Evolutionary conservation across 1,140 invertebrate species (phyloP).

Genomic region (Meloidogyne floridensis): DNA sequence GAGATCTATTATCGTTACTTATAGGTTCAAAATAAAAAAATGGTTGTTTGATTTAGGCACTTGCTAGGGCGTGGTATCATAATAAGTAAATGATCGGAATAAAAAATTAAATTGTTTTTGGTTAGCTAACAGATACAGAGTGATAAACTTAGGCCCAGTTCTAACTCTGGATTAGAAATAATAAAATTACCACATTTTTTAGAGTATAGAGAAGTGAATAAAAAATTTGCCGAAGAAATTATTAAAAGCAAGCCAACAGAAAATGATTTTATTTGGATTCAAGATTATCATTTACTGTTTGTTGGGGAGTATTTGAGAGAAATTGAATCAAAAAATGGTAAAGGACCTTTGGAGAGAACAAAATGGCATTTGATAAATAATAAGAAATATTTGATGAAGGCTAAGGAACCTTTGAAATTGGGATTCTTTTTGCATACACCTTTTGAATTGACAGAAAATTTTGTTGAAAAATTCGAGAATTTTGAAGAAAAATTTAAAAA

Average conservation of each 20-base stretch:
- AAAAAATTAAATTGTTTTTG: too few relatives aligned
- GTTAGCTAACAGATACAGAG: too few relatives aligned
- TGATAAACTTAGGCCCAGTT: too few relatives aligned
- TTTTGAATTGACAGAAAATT: conserved; percentile 55
- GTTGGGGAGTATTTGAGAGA: conserved; percentile 63
- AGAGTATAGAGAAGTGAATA: not conserved
- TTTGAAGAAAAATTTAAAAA: conserved; percentile 50
- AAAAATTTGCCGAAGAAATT: conserved; percentile 59
- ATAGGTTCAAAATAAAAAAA: too few relatives aligned
- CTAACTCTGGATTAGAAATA: too few relatives aligned
- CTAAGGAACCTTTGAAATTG: not conserved
- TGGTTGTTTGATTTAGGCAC: too few relatives aligned
- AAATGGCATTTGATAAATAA: too few relatives aligned
- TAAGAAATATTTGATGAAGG: conserved; percentile 42
- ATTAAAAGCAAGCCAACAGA: not conserved
- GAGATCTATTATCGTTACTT: too few relatives aligned
- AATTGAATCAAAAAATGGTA: conserved; percentile 55
- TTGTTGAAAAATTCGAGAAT: conserved; percentile 41
- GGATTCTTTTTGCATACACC: not conserved
- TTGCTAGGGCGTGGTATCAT: too few relatives aligned
- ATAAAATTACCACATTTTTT: not conserved
- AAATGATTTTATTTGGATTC: conserved; percentile 65
- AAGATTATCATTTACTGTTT: conserved; percentile 64
- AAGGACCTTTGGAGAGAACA: too few relatives aligned
- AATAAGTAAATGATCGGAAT: too few relatives aligned